A percentile compares a stretch with the other conserved stretches of the same genome.
Conservation (phyloP, 2,113 vertebrate species). For the Bubo blakistoni region DNA sequence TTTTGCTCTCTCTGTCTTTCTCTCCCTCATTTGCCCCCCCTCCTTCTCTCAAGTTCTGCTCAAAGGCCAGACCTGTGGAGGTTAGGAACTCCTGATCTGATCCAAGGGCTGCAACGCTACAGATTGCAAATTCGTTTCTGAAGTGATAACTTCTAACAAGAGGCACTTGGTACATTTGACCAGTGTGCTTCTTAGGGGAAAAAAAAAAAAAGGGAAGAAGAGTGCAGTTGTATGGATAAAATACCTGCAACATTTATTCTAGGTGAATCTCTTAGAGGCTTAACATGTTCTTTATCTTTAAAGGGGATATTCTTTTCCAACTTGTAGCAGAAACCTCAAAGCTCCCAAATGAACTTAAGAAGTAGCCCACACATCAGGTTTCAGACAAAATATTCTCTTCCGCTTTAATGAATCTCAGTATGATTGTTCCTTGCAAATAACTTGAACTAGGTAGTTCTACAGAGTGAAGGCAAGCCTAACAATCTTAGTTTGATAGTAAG, state of each 20-base stretch:
- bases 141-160: conserved; percentile 64
- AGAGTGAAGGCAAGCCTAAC: not conserved
- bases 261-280: conserved; percentile 8
- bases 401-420: not conserved
- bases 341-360: not conserved
- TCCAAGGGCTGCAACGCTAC: conserved; percentile 16
- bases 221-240: not conserved
- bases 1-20: conserved; percentile 44
- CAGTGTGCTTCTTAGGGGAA: not conserved
- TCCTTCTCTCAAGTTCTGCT: conserved; percentile 62
- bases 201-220: not conserved
- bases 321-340: not conserved
- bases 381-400: not conserved
- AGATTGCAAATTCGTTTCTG: conserved; percentile 66
- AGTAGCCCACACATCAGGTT: not conserved
- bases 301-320: conserved; percentile 11
- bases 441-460: not conserved
- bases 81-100: conserved; percentile 54
- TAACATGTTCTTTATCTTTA: not conserved
- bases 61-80: conserved; percentile 67
- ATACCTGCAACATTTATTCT: conserved; percentile 17
- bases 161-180: conserved; percentile 37
- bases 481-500: not conserved
- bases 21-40: not conserved
- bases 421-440: not conserved